Base-by-base conservation (phyloP, 2,113 vertebrate genomes). In the Willisornis vidua region DNA sequence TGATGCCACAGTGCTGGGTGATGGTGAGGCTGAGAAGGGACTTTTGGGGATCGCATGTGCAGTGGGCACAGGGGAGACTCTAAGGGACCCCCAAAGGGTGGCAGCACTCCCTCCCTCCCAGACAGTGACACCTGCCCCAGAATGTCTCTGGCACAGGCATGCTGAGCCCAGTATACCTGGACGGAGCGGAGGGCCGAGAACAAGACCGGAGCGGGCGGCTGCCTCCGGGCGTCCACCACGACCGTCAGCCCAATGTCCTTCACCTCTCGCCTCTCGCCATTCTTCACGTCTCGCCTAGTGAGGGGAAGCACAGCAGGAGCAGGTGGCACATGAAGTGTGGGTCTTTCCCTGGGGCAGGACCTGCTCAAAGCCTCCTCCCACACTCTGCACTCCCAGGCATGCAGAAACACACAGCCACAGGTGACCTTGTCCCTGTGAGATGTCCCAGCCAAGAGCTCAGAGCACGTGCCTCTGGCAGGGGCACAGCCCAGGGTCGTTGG, bases 171-270 rank as follows among this genome's bases (percentile, higher is more conserved):
- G 39, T 0, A 58, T 96, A 99, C 99, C 98, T 99, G 98, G 77
- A 98, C 83, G 1, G 97, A 94, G 74, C 98, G 97, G 82, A 99
- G 97, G 41, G 99, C 98, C 0, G 98, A 97, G 68, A 97, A 96
- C 13, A 99, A 97, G 58, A 90, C 91, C 0, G 98, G 97, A 23
- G 96, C 93, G 1, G 97, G 98, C 1, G 96, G 94, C 14, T 95
- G 97, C 89, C 97, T 98, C 94, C 98, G 97, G 54, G 98, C 98
- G 93, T 99, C 99, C 26, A 99, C 98, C 93, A 99, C 88, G 0
- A 99, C 29, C 0, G 93, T 98, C 94, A 99, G 82, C 46, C 99
- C 99, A 3, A 82, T 37, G 39, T 98, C 97, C 96, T 97, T 98
- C 1, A 78, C 95, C 46, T 98, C 98, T 74, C 87, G 98, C 97